Conservation (phyloP, 2,113 vertebrate genomes). For the Oxyruncus cristatus region DNA sequence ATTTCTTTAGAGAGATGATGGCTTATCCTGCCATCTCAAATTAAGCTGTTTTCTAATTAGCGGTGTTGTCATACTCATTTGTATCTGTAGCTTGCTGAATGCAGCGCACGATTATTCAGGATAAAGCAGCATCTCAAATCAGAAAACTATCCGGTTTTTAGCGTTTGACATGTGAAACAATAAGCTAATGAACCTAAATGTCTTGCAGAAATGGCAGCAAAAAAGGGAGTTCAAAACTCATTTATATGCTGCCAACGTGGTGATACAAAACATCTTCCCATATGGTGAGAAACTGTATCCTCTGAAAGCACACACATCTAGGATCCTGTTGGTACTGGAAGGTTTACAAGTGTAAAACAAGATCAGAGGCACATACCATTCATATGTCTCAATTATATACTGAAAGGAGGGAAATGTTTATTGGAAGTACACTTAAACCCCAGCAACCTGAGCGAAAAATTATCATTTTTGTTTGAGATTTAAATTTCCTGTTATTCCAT, state of each 20-base stretch:
- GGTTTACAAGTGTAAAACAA: conserved; percentile 4
- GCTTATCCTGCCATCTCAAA: not conserved
- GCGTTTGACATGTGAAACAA: not conserved
- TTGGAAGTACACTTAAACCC: conserved; percentile 2
- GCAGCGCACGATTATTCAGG: accelerated
- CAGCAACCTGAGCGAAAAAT: not conserved
- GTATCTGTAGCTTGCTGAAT: not conserved
- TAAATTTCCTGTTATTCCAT: conserved; percentile 6
- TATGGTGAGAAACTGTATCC: conserved; percentile 23
- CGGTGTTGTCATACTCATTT: not conserved
- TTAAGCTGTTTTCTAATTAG: not conserved
- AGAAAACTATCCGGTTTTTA: not conserved
- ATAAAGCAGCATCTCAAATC: not conserved
- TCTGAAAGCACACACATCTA: conserved; percentile 29
- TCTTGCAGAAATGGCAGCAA: not conserved
- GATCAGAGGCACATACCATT: not conserved
- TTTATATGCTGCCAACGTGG: conserved; percentile 24
- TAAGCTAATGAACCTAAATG: not conserved
- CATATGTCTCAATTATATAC: not conserved
- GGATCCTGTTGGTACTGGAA: conserved; percentile 35
- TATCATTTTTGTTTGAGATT: not conserved
- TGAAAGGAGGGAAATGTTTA: not conserved
- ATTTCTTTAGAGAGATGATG: not conserved
- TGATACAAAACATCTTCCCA: not conserved
- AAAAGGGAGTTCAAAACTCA: conserved; percentile 15